These are phyloP conservation scores for Cephus nigrinus DNA, from an alignment of 2,888 invertebrate species.

Conservation along the genomic window DNA sequence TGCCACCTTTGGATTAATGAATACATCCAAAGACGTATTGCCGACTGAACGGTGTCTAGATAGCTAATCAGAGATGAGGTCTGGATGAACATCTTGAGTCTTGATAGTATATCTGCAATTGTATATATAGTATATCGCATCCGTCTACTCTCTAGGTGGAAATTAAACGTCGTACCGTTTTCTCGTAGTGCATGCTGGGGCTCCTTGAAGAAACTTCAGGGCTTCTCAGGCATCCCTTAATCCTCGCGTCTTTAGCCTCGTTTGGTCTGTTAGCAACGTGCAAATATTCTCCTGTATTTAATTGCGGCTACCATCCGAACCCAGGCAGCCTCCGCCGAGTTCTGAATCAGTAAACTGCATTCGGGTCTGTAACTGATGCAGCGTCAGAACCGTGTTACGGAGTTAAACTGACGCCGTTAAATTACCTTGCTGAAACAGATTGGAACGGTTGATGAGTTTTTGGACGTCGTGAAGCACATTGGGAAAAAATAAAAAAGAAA, in stretches of 20 bases:
- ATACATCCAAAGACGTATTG: background rate
- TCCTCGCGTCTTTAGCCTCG: slow-evolving; percentile 38
- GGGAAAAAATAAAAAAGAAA: background rate
- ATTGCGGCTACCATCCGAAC: slow-evolving; percentile 52
- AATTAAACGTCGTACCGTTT: background rate
- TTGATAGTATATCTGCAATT: background rate
- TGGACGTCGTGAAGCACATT: background rate
- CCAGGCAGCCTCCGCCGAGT: slow-evolving; percentile 37
- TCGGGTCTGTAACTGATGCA: slow-evolving; percentile 23
- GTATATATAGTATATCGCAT: background rate
- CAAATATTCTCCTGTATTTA: slow-evolving; percentile 58
- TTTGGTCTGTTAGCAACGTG: slow-evolving; percentile 48
- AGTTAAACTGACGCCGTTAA: slow-evolving; percentile 24
- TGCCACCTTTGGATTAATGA: background rate
- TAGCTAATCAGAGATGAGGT: background rate
- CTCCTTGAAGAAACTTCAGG: background rate
- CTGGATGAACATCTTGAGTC: background rate
- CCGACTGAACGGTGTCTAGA: background rate
- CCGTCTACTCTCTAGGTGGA: background rate
- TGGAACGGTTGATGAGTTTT: background rate
- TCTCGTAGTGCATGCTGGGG: background rate
- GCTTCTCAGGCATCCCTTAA: background rate
- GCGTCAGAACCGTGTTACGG: slow-evolving; percentile 25
- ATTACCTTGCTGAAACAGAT: slow-evolving; percentile 14
- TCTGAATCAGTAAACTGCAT: slow-evolving; percentile 59